Evolutionary conservation across 2,888 invertebrate genomes (phyloP), one percentile per base, ranked within the genome.

Genomic region (Drosophila robusta): DNA sequence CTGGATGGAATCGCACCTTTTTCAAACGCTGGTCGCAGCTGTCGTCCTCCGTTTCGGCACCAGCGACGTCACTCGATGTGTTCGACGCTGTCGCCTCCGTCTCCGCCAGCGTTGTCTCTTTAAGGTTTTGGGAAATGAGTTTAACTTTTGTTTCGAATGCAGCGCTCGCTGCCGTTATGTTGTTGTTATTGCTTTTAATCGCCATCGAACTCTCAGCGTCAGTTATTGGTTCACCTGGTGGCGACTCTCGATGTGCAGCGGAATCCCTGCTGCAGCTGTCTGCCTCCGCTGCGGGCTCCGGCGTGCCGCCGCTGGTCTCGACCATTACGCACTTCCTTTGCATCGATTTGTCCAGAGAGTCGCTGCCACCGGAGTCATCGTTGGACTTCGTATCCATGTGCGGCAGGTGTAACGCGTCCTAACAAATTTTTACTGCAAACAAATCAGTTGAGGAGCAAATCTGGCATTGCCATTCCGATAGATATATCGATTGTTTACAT

Each of bases 321-420:
- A 86, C 87, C 74, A 91, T 90, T 62, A 90, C 90, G 61, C 90
- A 90, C 75, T 90, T 90, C 54, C 85, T 80, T 66, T 90, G 91
- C 85, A 90, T 77, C 56, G 90, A 90, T 78, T 89, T 91, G 67
- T 91, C 90, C 75, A 90, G 84, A 63, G 91, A 90, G 74, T 90
- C 90, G 60, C 91, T 90, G 70, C 90, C 90, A 69, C 78, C 89
- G 26, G 90, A 90, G 70, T 91, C 91, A 78, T 90, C 90, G 66
- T 87, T 90, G 72, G 86, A 90, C 71, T 90, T 90, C 47, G 78
- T 76, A 80, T 90, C 90, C 90, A 91, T 91, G 67, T 69, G 70
- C 69, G 80, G 69, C 75, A 69, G 69, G 58, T 57, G 49, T 32
- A 62, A 62, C 36, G 67, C 51, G 55, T 68, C 49, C 47, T 50